phyloP scores from a whole-genome alignment of 2,888 invertebrate species.

The Neoitamus cyanurus region DNA sequence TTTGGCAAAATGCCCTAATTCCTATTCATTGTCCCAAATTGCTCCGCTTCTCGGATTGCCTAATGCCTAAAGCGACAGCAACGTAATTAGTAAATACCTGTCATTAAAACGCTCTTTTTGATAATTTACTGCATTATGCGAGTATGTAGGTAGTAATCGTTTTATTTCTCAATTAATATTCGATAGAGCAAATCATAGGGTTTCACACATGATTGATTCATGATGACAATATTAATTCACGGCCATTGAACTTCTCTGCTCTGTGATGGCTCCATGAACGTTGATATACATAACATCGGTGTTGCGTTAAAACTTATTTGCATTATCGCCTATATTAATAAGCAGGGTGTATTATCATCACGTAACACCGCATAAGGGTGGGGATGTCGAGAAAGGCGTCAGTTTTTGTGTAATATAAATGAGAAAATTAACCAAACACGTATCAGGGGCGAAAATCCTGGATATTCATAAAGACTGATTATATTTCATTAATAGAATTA shows the following conservation, averaged over 20 bases:
- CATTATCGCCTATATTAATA: not conserved
- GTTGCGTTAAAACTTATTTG: not conserved
- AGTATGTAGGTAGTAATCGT: not conserved
- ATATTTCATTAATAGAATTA: not conserved
- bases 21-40: not conserved
- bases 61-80: not conserved
- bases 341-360: not conserved
- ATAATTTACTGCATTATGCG: not conserved
- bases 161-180: not conserved
- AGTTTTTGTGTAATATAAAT: not conserved
- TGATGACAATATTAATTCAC: not conserved
- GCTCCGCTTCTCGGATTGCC: not conserved
- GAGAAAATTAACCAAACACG: not conserved
- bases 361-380: not conserved
- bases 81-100: not conserved
- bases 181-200: not conserved
- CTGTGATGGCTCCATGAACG: not conserved
- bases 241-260: not conserved
- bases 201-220: not conserved
- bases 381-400: not conserved
- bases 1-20: not conserved
- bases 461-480: not conserved
- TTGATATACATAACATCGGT: not conserved
- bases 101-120: not conserved
- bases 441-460: not conserved